A percentile compares a stretch with the other conserved stretches of the same genome.
Evolutionary conservation across 1,140 invertebrate genomes (phyloP).

Genomic region (Steinernema feltiae): DNA sequence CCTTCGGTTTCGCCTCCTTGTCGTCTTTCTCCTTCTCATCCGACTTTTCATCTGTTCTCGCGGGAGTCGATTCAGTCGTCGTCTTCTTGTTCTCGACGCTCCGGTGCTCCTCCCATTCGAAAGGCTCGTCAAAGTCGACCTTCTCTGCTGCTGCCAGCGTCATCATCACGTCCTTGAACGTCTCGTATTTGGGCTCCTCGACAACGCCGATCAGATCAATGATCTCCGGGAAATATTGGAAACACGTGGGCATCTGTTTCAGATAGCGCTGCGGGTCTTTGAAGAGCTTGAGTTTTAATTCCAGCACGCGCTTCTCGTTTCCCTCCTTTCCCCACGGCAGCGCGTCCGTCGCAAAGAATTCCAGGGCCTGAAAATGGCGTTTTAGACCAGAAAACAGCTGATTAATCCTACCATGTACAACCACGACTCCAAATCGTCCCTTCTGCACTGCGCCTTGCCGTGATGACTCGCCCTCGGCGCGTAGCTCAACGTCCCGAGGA

Average conservation of each 20-base stretch:
- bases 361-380: neutral
- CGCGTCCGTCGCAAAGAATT: neutral
- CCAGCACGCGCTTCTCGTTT: neutral
- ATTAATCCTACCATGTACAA: slow-evolving; percentile 19
- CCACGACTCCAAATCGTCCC: slow-evolving; percentile 32
- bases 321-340: neutral
- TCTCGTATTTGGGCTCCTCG: neutral
- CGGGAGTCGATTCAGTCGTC: too few relatives aligned
- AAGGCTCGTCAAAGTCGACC: neutral
- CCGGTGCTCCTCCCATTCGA: neutral
- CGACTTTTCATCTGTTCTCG: too few relatives aligned
- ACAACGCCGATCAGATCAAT: neutral
- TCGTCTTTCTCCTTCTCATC: too few relatives aligned
- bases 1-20: too few relatives aligned
- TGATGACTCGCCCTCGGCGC: slow-evolving; percentile 18
- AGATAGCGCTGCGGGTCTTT: neutral
- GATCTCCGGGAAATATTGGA: neutral
- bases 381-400: neutral
- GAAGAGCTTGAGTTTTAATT: neutral
- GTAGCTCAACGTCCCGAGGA: slow-evolving; percentile 27
- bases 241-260: neutral
- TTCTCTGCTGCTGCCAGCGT: neutral
- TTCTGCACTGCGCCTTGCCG: slow-evolving; percentile 21
- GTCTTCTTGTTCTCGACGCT: neutral
- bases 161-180: neutral